A percentile compares a stretch with the other conserved stretches of the same genome.
phyloP scores from a whole-genome alignment of 2,797 vertebrate species.

The Oreochromis mossambicus region DNA sequence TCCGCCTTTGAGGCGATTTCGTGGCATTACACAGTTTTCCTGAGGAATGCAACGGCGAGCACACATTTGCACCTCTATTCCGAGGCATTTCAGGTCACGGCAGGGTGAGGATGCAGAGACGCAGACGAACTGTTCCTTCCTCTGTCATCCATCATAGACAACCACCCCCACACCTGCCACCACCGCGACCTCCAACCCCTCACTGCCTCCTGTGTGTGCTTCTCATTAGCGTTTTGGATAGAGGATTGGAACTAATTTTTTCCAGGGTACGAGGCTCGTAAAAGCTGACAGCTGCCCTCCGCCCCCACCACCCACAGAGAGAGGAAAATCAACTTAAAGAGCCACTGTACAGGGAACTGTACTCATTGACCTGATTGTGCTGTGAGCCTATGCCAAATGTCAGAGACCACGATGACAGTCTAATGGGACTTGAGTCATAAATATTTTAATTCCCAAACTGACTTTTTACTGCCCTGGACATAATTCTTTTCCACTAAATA shows the following conservation, averaged over 20 bases:
- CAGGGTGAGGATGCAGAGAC: conserved; percentile 17
- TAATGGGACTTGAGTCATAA: neutral
- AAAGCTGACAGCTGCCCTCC: conserved; percentile 50
- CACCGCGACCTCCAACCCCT: neutral
- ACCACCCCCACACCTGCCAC: neutral
- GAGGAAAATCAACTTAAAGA: conserved; percentile 14
- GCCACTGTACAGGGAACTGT: conserved; percentile 19
- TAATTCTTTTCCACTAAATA: neutral
- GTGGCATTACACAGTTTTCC: conserved; percentile 1
- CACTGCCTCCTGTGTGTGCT: conserved; percentile 29
- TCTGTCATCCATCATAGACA: conserved; percentile 42
- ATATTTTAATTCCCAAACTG: neutral
- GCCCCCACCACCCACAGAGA: conserved; percentile 37
- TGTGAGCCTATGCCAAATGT: neutral
- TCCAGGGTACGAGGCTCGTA: conserved; percentile 48
- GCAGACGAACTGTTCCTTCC: conserved; percentile 26
- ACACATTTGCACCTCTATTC: conserved; percentile 4
- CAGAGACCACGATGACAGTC: neutral
- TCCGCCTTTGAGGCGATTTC: neutral
- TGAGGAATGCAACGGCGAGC: conserved; percentile 24
- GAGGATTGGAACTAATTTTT: conserved; percentile 53
- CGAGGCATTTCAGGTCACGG: conserved; percentile 43
- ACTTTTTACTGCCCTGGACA: neutral
- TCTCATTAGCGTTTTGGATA: conserved; percentile 55
- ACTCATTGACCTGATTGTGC: conserved; percentile 26